Evolutionary conservation across 1,140 invertebrate species (phyloP).

Genomic region (Philaenus spumarius): DNA sequence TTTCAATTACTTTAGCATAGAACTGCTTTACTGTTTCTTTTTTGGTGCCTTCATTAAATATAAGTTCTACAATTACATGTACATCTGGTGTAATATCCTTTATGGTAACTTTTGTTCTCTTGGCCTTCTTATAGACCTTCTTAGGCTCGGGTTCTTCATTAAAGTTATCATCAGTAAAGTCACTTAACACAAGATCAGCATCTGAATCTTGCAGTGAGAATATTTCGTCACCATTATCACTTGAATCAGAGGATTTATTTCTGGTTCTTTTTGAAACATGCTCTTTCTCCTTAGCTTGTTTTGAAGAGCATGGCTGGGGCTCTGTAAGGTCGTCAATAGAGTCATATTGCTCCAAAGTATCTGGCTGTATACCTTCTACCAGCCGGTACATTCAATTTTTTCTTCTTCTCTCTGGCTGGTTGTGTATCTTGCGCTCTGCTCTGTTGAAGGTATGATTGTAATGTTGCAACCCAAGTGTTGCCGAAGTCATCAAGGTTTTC

Average conservation of each 20-base stretch:
- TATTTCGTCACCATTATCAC: slow-evolving; percentile 1
- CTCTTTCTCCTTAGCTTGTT: slow-evolving; percentile 1
- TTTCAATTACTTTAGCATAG: too few relatives aligned
- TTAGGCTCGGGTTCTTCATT: slow-evolving; percentile 12
- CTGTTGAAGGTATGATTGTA: slow-evolving; percentile 1
- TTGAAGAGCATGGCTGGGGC: slow-evolving; percentile 7
- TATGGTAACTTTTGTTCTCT: slow-evolving; percentile 1
- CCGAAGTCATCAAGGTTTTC: background rate
- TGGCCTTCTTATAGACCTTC: slow-evolving; percentile 1
- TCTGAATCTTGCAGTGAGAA: slow-evolving; percentile 9
- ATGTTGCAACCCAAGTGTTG: background rate
- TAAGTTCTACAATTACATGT: slow-evolving; percentile 8
- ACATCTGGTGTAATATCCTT: slow-evolving; percentile 12
- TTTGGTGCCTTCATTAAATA: slow-evolving; percentile 12
- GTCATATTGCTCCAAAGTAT: background rate
- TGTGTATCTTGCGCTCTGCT: slow-evolving; percentile 5
- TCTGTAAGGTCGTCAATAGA: slow-evolving; percentile 11
- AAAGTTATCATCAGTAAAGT: slow-evolving; percentile 7
- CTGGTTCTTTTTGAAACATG: slow-evolving; percentile 5
- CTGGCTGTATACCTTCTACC: slow-evolving; percentile 7
- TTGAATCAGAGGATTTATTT: slow-evolving; percentile 10
- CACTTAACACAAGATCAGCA: slow-evolving; percentile 10
- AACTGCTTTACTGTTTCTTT: too few relatives aligned
- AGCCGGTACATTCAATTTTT: slow-evolving; percentile 6
- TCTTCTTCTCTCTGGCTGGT: slow-evolving; percentile 2